Base-by-base conservation (phyloP, 1,140 invertebrate species). In the Octopus sinensis region DNA sequence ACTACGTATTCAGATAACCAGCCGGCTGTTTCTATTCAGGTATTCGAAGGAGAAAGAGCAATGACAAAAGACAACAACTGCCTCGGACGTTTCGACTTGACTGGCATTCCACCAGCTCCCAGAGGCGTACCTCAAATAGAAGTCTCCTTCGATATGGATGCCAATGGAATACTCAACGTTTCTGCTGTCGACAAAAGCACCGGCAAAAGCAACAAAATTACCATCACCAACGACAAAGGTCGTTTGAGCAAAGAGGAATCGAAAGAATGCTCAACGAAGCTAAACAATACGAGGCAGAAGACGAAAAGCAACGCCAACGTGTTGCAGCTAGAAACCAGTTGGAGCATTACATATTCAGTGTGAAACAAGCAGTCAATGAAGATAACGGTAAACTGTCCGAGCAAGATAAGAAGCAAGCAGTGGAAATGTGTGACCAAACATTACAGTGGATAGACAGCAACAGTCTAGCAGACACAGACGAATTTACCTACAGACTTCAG, bases 211-310 rank as follows among this genome's bases (percentile, higher is more conserved):
- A 85, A 84, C 62, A 82, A 98, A 91, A 98, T 99, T 90, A 98
- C 96, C 51, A 98, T 98, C 86, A 98, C 96, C n/a, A 98, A 99
- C 88, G 97, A 98, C 91, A 98, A 98, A 91, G 96, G 87, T 53
- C 82, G 83, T 23, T 93, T 99, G 0, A 95, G 94, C 87, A 97
- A 98, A 91, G 96, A 97, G 88, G 97, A 99, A 83, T 98, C 86
- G 96, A 98, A 89, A 93, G 95, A 79, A 98, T 99, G 97, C 95
- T 99, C 71, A n/a, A 95, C 96, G 97, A 98, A 84, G 96, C 96
- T 13, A 96, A 98, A 90, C 96, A 96, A 88, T 98, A 96, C 93
- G 94, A 95, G 84, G 95, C 92, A 82, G 90, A 89, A 13, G 97
- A 99, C 90, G 96, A 97, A 53, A 96, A 96, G 88, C 93, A 98